These are phyloP conservation scores for Mycetomoellerius zeteki DNA, from an alignment of 1,140 invertebrate species.

Conservation along the genomic window DNA sequence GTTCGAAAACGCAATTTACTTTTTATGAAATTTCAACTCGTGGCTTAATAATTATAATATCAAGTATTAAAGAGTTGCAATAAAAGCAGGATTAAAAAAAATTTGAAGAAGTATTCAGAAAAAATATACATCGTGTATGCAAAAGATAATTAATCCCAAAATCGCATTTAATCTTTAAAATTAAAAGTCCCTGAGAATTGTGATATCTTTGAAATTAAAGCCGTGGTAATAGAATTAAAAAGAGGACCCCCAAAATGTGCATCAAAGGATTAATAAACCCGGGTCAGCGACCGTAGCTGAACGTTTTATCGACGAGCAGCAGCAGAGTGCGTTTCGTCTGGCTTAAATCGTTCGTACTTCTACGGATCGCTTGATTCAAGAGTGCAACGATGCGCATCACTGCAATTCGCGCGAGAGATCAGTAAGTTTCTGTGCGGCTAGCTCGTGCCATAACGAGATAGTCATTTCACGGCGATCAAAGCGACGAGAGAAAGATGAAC, in stretches of 20 bases:
- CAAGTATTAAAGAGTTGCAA: background rate
- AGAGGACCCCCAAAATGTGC: conserved; percentile 1
- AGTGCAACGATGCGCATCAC: conserved; percentile 37
- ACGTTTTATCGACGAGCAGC: conserved; percentile 50
- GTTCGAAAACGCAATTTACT: background rate
- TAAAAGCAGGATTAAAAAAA: background rate
- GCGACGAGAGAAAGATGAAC: conserved; percentile 46
- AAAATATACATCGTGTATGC: background rate
- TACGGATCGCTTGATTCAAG: conserved; percentile 29
- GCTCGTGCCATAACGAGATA: conserved; percentile 28
- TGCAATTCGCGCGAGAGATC: conserved; percentile 51
- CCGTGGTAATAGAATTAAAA: conserved; percentile 41
- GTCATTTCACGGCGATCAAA: conserved; percentile 56
- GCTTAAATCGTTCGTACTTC: conserved; percentile 60
- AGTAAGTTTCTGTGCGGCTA: conserved; percentile 26
- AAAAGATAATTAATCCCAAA: background rate
- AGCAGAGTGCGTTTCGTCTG: conserved; percentile 50
- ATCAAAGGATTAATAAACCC: conserved; percentile 53
- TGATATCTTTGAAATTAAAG: background rate
- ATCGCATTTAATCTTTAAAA: background rate
- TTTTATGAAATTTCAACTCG: background rate
- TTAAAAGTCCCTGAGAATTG: background rate
- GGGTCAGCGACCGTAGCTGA: conserved; percentile 51
- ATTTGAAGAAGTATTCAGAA: background rate
- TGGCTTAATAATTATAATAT: background rate